A percentile compares a stretch with the other conserved stretches of the same genome.
Evolutionary conservation across 2,113 vertebrate species (phyloP).

Genomic region (Misgurnus anguillicaudatus): DNA sequence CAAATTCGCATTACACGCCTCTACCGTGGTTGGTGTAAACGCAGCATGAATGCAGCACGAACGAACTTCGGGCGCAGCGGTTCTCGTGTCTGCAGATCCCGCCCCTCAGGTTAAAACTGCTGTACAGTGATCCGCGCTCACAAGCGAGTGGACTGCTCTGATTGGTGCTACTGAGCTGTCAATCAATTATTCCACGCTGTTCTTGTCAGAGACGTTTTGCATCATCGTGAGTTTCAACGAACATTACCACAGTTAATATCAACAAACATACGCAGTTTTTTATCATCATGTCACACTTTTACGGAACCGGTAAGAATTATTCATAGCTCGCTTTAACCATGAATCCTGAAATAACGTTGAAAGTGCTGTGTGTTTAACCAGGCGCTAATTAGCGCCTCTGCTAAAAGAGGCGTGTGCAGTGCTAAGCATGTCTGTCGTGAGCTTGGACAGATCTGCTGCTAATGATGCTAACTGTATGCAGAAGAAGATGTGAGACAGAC

Average conservation of each 20-base stretch:
- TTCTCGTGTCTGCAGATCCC: not conserved
- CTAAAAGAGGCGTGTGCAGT: not conserved
- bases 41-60: too few relatives aligned
- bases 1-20: too few relatives aligned
- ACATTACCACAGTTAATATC: conserved; percentile 53
- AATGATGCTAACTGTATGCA: too few relatives aligned
- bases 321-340: not conserved
- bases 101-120: not conserved
- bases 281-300: not conserved
- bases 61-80: not conserved
- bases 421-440: not conserved
- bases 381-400: not conserved
- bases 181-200: conserved; percentile 6
- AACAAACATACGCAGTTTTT: conserved; percentile 14
- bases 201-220: conserved; percentile 22
- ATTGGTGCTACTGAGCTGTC: conserved; percentile 75
- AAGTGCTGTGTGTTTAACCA: not conserved
- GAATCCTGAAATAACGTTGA: not conserved
- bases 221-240: conserved; percentile 46
- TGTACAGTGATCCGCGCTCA: not conserved
- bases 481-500: too few relatives aligned
- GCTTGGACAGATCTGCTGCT: not conserved
- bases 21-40: too few relatives aligned
- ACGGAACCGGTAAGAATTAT: conserved; percentile 34
- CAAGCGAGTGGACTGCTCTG: not conserved